Percentiles rank a stretch among this genome's conserved stretches.
Conservation (phyloP, 2,113 vertebrate species). For the Callocephalon fimbriatum region DNA sequence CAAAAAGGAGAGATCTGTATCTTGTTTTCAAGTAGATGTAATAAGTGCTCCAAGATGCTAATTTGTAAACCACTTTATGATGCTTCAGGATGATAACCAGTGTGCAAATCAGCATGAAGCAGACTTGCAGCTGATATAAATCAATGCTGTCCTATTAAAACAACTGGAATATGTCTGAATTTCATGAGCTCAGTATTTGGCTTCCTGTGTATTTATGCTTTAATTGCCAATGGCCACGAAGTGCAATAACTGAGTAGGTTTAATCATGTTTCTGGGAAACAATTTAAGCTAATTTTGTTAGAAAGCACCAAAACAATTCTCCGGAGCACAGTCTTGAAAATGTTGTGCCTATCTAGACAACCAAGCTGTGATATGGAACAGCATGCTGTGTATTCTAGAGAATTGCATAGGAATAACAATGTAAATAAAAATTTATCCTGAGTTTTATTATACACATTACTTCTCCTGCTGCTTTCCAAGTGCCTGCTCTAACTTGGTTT, state of each 20-base stretch:
- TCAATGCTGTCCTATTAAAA: not conserved
- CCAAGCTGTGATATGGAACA: not conserved
- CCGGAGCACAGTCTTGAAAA: not conserved
- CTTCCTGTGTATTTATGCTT: not conserved
- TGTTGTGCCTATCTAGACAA: not conserved
- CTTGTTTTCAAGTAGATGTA: not conserved
- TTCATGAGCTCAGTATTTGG: not conserved
- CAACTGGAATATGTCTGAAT: not conserved
- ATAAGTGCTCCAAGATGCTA: not conserved
- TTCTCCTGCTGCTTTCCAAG: not conserved
- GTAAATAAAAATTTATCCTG: not conserved
- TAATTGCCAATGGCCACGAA: not conserved
- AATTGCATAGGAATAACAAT: not conserved
- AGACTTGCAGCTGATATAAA: not conserved
- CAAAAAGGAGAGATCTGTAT: not conserved
- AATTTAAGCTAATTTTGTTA: not conserved
- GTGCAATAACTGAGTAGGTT: not conserved
- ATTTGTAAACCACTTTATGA: not conserved
- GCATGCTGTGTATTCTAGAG: not conserved
- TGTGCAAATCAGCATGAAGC: slow-evolving; percentile 7
- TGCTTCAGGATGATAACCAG: not conserved
- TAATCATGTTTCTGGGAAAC: slow-evolving; percentile 18
- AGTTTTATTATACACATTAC: not conserved
- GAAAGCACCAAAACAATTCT: not conserved
- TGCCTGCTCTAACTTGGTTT: not conserved